phyloP scores from a whole-genome alignment of 2,797 vertebrate genomes.

The Amblyopsis hoosieri region DNA sequence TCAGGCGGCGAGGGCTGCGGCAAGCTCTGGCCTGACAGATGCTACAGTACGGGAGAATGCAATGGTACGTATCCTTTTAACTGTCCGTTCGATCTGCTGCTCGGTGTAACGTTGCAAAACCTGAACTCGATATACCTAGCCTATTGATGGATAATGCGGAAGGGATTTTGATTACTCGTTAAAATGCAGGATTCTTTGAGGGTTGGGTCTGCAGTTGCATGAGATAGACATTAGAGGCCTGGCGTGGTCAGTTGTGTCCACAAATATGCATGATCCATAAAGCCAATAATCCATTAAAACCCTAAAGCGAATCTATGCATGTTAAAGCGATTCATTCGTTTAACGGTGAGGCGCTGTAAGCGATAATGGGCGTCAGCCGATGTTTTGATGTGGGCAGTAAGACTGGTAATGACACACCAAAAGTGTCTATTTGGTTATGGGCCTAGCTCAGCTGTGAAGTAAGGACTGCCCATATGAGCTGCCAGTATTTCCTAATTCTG shows the following conservation, averaged over 20 bases:
- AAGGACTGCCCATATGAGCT: conserved; percentile 45
- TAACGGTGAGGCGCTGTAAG: not conserved
- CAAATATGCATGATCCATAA: conserved; percentile 39
- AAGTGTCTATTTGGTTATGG: conserved; percentile 47
- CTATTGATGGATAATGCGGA: conserved; percentile 28
- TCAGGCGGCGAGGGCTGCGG: conserved; percentile 75
- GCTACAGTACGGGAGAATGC: conserved; percentile 58
- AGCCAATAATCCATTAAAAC: conserved; percentile 60
- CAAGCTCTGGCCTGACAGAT: conserved; percentile 76
- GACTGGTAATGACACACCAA: conserved; percentile 23
- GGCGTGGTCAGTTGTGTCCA: conserved; percentile 68
- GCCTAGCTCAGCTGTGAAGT: conserved; percentile 66
- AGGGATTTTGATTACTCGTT: conserved; percentile 8
- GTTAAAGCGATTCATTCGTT: conserved; percentile 6
- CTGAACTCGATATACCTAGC: conserved; percentile 31
- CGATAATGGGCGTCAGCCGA: not conserved
- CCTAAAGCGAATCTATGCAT: conserved; percentile 19
- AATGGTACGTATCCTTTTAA: conserved; percentile 72
- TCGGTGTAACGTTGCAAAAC: too few species aligned
- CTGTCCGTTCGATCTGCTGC: conserved; percentile 14
- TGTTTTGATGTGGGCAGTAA: conserved; percentile 10
- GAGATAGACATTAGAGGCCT: conserved; percentile 69
- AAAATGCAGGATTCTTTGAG: conserved; percentile 28
- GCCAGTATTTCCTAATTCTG: conserved; percentile 34
- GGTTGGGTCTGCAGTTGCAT: conserved; percentile 61